These are phyloP conservation scores for Brachionus asplanchnoidis DNA, from an alignment of 1,140 invertebrate genomes.

Conservation along the genomic window DNA sequence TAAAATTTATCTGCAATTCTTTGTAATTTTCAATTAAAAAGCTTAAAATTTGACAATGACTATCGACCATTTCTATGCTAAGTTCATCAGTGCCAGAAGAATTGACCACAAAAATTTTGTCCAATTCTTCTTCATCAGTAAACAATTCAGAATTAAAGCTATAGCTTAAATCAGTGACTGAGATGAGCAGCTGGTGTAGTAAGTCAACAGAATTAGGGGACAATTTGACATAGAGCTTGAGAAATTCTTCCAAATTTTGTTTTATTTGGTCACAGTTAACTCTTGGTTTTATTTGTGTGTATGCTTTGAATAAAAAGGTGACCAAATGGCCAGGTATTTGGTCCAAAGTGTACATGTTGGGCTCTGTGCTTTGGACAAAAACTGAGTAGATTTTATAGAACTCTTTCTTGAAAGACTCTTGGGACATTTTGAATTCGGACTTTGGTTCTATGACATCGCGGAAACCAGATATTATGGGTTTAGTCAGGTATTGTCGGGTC, in stretches of 20 bases:
- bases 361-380: conserved; percentile 15
- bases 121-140: neutral
- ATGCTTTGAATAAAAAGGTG: neutral
- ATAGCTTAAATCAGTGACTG: neutral
- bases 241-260: neutral
- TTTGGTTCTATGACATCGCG: conserved; percentile 22
- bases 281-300: neutral
- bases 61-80: neutral
- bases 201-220: neutral
- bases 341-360: neutral
- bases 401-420: neutral
- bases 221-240: neutral
- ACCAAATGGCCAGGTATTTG: conserved; percentile 15
- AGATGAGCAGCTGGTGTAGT: neutral
- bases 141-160: neutral
- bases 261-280: neutral
- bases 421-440: conserved; percentile 16
- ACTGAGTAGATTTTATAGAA: neutral
- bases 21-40: neutral
- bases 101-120: neutral
- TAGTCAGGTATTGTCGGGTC: conserved; percentile 43
- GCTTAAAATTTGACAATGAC: neutral
- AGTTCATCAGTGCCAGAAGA: neutral
- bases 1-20: neutral
- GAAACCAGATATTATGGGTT: conserved; percentile 45